Evolutionary conservation across 64 coral and sea anemone species (phyloP).

Genomic region (Pocillopora damicornis): DNA sequence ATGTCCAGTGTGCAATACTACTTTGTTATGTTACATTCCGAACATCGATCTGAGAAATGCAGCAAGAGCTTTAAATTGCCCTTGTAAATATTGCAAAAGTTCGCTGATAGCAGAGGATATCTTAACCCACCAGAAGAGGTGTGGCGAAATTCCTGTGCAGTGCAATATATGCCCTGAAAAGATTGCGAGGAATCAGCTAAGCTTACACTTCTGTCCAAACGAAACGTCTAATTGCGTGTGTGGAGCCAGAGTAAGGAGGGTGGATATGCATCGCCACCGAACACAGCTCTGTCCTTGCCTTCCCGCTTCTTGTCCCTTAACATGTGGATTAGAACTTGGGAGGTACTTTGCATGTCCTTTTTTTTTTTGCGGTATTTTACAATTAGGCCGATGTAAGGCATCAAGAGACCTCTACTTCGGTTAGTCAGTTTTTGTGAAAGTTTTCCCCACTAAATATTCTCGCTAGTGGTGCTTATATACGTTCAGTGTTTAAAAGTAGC

Average conservation of each 20-base stretch:
- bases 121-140: neutral
- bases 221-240: too few species aligned
- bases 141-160: conserved; percentile 3
- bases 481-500: too few species aligned
- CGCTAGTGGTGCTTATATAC: too few species aligned
- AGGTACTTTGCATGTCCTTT: neutral
- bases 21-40: neutral
- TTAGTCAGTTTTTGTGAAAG: too few species aligned
- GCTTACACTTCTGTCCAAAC: neutral
- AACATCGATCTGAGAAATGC: conserved; percentile 1
- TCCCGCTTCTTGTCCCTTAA: neutral
- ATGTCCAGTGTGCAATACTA: neutral
- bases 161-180: neutral
- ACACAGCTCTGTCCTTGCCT: neutral
- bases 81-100: neutral
- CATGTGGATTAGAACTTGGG: neutral
- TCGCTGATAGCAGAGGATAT: neutral
- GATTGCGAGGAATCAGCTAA: neutral
- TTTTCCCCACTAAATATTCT: too few species aligned
- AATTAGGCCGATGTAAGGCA: too few species aligned
- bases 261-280: neutral
- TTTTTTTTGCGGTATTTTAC: too few species aligned
- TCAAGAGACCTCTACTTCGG: too few species aligned
- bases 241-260: too few species aligned
- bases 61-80: neutral